Evolutionary conservation across 2,113 vertebrate species (phyloP).

Genomic region (Stercorarius parasiticus): DNA sequence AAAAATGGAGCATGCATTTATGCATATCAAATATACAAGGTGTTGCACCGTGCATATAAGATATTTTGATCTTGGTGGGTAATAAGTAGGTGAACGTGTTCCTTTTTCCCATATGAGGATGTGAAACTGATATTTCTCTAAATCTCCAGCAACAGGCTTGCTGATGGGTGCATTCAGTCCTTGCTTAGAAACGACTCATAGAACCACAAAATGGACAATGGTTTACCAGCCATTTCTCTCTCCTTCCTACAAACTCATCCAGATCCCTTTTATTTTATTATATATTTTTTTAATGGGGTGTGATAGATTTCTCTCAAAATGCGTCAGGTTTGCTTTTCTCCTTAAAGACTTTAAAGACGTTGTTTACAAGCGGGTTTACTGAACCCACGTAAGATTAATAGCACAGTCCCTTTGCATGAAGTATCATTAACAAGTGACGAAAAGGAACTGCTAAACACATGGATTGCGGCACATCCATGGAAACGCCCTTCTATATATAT

Average conservation of each 20-base stretch:
- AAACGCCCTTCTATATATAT: not conserved
- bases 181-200: not conserved
- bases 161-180: not conserved
- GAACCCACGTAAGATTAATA: slow-evolving; percentile 3
- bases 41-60: fast-evolving
- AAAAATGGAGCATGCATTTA: not conserved
- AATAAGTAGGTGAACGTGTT: not conserved
- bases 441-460: slow-evolving; percentile 17
- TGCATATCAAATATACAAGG: not conserved
- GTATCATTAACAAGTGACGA: slow-evolving; percentile 38
- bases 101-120: not conserved
- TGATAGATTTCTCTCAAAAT: slow-evolving; percentile 32
- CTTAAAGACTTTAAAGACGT: slow-evolving; percentile 9
- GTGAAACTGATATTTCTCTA: not conserved
- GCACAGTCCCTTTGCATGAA: not conserved
- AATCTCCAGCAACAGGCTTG: not conserved
- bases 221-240: not conserved
- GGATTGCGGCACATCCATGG: not conserved
- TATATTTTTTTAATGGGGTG: not conserved
- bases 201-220: not conserved
- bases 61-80: not conserved
- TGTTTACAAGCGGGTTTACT: slow-evolving; percentile 25
- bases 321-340: not conserved
- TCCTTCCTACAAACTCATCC: not conserved
- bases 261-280: not conserved